These are phyloP conservation scores for Megalops atlanticus DNA, from an alignment of 2,113 vertebrate genomes.

Conservation along the genomic window DNA sequence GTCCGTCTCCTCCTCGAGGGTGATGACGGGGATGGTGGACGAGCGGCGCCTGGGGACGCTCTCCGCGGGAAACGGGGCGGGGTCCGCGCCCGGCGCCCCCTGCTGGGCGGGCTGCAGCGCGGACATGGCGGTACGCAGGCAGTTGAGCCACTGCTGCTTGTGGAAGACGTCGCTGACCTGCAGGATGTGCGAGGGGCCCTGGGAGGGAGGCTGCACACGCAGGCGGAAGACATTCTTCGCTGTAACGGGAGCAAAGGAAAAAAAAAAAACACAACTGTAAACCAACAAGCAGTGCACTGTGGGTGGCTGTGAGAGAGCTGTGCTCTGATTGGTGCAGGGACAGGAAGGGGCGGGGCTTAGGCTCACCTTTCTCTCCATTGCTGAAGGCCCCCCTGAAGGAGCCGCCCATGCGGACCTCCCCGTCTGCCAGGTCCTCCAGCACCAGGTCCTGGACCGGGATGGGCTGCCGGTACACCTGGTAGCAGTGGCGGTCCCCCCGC, in stretches of 20 bases:
- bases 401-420: slow-evolving; percentile 92
- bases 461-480: slow-evolving; percentile 94
- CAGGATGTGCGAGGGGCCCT: slow-evolving; percentile 87
- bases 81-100: slow-evolving; percentile 45
- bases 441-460: slow-evolving; percentile 88
- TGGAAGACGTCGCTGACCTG: slow-evolving; percentile 96
- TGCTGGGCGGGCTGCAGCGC: background rate
- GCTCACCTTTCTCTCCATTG: slow-evolving; percentile 90
- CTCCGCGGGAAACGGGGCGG: slow-evolving; percentile 60
- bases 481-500: slow-evolving; percentile 85
- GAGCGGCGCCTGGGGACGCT: slow-evolving; percentile 54
- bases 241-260: slow-evolving; percentile 51
- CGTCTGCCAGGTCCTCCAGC: slow-evolving; percentile 92
- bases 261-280: no score
- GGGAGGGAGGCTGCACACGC: slow-evolving; percentile 78
- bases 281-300: background rate
- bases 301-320: background rate
- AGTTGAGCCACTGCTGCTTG: slow-evolving; percentile 97
- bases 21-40: slow-evolving; percentile 47
- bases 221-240: slow-evolving; percentile 96
- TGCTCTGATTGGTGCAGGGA: background rate
- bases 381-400: slow-evolving; percentile 94
- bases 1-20: slow-evolving; percentile 71
- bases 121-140: slow-evolving; percentile 79
- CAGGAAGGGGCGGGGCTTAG: background rate